Percentiles rank a stretch among this genome's conserved stretches.
phyloP scores from a whole-genome alignment of 2,888 invertebrate genomes.

The Molanna angustata region DNA sequence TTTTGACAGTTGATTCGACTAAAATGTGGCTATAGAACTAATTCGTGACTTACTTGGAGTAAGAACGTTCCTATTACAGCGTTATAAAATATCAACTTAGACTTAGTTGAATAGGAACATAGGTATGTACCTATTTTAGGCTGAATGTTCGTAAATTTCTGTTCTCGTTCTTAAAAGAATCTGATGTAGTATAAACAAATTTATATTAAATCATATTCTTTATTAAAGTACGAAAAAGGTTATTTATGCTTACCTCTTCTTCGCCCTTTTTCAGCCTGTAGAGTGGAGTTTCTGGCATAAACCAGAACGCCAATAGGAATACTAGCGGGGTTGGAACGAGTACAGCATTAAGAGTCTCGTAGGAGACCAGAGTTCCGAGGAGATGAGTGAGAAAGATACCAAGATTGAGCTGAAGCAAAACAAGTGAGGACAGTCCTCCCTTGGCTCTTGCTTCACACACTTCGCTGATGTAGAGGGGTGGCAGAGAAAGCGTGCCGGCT shows the following conservation, averaged over 20 bases:
- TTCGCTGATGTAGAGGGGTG: constrained; percentile 64
- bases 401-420: constrained; percentile 49
- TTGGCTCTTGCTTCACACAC: constrained; percentile 55
- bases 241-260: constrained; percentile 37
- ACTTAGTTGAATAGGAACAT: too few relatives aligned
- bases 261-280: constrained; percentile 42
- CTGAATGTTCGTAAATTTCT: too few relatives aligned
- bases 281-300: constrained; percentile 57
- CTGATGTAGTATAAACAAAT: too few relatives aligned
- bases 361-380: constrained; percentile 46
- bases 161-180: too few relatives aligned
- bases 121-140: too few relatives aligned
- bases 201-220: background rate
- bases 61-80: too few relatives aligned
- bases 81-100: too few relatives aligned
- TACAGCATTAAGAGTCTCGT: constrained; percentile 44
- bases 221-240: background rate
- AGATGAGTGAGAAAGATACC: constrained; percentile 44
- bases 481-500: constrained; percentile 53
- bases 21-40: too few relatives aligned
- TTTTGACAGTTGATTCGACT: too few relatives aligned
- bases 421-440: constrained; percentile 53
- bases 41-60: too few relatives aligned
- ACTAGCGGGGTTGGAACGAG: constrained; percentile 44
- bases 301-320: constrained; percentile 43